Conservation (phyloP, 2,888 invertebrate genomes). For the Mantis religiosa region DNA sequence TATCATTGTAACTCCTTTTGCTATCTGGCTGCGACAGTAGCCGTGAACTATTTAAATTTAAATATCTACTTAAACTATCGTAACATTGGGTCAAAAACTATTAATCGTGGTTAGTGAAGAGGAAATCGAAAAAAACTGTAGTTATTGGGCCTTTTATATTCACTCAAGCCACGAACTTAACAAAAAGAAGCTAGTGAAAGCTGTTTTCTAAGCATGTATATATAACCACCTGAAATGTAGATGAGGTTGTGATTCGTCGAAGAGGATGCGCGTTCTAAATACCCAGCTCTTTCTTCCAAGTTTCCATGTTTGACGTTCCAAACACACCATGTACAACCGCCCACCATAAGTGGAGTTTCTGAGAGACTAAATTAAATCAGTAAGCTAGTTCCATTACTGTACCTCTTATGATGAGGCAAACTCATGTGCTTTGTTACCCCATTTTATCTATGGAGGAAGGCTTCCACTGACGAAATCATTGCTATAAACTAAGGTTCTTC, state of each 20-base stretch:
- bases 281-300: neutral
- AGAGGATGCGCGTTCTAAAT: neutral
- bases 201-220: neutral
- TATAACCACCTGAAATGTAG: neutral
- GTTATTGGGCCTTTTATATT: neutral
- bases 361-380: neutral
- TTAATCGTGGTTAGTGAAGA: no score
- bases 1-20: no score
- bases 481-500: no score
- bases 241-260: neutral
- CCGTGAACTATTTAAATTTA: no score
- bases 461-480: no score
- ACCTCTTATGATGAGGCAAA: no score
- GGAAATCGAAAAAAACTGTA: no score
- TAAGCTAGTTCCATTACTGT: neutral
- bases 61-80: no score
- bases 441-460: no score
- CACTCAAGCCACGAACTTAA: neutral
- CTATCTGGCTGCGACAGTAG: no score
- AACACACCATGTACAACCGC: neutral
- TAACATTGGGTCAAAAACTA: no score
- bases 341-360: neutral
- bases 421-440: no score
- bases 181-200: neutral
- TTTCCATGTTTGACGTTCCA: neutral